Percentiles rank a stretch among this genome's conserved stretches.
These are phyloP conservation scores for Drosophila setosimentum DNA, from an alignment of 2,888 invertebrate species.

Conservation along the genomic window DNA sequence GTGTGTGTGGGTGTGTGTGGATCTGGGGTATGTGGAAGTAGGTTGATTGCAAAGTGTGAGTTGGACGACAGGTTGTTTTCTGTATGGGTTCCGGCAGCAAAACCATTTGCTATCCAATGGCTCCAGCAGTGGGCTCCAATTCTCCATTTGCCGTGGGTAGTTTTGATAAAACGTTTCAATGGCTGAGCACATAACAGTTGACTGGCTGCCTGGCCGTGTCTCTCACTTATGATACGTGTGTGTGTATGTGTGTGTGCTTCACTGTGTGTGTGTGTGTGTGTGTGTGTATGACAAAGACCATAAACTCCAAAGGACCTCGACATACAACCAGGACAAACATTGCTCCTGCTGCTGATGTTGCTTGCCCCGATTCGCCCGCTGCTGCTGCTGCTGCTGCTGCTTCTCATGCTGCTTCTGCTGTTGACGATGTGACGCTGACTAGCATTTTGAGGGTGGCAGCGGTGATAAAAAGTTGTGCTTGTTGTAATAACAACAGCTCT, in stretches of 20 bases:
- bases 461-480: constrained; percentile 79
- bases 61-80: constrained; percentile 67
- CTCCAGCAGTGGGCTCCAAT: constrained; percentile 44
- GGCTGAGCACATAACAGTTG: constrained; percentile 79
- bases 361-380: constrained; percentile 39
- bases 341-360: constrained; percentile 41
- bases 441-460: constrained; percentile 76
- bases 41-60: constrained; percentile 46
- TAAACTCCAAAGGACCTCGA: constrained; percentile 70
- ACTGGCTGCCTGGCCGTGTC: constrained; percentile 72
- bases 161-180: constrained; percentile 80
- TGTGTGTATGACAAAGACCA: constrained; percentile 73
- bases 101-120: constrained; percentile 66
- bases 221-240: constrained; percentile 36
- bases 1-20: neutral
- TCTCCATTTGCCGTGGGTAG: constrained; percentile 66
- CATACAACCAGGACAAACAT: constrained; percentile 68
- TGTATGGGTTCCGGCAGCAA: constrained; percentile 54
- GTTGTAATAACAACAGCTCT: constrained; percentile 75
- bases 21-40: neutral
- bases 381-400: constrained; percentile 29
- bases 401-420: constrained; percentile 38
- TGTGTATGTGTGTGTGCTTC: constrained; percentile 2
- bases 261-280: constrained; percentile 26
- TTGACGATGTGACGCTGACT: constrained; percentile 78